Evolutionary conservation across 2,888 invertebrate species (phyloP).

Genomic region (Graphium colonna): DNA sequence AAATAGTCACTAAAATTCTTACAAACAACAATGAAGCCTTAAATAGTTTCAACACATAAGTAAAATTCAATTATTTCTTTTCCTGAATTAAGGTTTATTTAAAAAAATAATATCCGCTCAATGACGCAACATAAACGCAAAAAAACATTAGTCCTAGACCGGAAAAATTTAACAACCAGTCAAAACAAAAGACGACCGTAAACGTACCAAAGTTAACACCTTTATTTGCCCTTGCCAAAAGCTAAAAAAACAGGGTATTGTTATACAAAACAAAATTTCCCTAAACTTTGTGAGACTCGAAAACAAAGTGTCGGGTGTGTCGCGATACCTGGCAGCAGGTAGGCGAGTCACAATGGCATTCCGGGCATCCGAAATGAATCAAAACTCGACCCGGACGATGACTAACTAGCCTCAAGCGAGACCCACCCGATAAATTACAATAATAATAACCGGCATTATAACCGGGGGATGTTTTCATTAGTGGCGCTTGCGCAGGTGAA

Average conservation of each 20-base stretch:
- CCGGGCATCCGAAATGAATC: slow-evolving; percentile 74
- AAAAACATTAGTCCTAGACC: neutral
- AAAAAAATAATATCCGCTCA: too few species aligned
- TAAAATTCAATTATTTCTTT: too few species aligned
- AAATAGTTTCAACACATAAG: too few species aligned
- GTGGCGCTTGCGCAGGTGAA: slow-evolving; percentile 45
- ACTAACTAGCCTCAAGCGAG: slow-evolving; percentile 40
- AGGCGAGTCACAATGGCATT: slow-evolving; percentile 72
- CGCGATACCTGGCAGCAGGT: slow-evolving; percentile 56
- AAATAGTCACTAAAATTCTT: too few species aligned
- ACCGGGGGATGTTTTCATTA: slow-evolving; percentile 73
- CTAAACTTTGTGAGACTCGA: slow-evolving; percentile 66
- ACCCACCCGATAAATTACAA: slow-evolving; percentile 65
- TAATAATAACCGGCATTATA: slow-evolving; percentile 65
- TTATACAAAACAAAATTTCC: slow-evolving; percentile 47
- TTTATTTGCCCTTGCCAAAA: slow-evolving; percentile 1
- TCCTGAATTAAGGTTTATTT: too few species aligned
- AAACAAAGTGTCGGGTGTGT: slow-evolving; percentile 49
- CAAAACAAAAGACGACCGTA: neutral
- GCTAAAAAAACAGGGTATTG: neutral
- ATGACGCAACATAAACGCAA: neutral
- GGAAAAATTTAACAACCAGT: neutral
- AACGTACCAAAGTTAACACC: neutral
- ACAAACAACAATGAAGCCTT: too few species aligned
- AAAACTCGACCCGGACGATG: slow-evolving; percentile 60